phyloP scores from a whole-genome alignment of 2,888 invertebrate genomes.

The Trissonchulus sp. region DNA sequence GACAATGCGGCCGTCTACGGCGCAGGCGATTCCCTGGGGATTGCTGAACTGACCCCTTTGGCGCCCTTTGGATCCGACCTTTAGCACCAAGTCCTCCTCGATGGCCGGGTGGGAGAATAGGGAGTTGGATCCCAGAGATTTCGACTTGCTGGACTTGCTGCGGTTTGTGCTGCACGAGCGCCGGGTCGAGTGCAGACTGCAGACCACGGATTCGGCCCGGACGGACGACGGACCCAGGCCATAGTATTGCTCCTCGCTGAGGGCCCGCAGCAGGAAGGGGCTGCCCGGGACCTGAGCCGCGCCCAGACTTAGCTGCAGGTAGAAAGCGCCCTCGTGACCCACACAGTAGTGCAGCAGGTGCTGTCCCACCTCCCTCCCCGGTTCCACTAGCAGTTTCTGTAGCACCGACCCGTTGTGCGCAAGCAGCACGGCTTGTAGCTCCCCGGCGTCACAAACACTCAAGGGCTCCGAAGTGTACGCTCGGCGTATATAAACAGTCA shows the following conservation, averaged over 20 bases:
- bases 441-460: neutral
- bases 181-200: neutral
- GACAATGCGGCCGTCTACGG: constrained; percentile 53
- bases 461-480: neutral
- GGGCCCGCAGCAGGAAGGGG: constrained; percentile 15
- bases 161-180: neutral
- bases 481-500: neutral
- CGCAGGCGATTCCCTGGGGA: constrained; percentile 57
- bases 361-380: neutral
- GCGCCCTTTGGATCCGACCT: constrained; percentile 57
- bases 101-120: constrained; percentile 36
- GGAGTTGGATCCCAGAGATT: neutral
- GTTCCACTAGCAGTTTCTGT: neutral
- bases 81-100: constrained; percentile 57
- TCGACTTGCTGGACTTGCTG: neutral
- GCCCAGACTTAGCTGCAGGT: neutral
- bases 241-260: constrained; percentile 25
- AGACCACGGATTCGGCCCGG: neutral
- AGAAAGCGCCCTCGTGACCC: neutral
- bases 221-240: neutral
- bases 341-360: neutral
- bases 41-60: constrained; percentile 59
- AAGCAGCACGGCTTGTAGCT: neutral
- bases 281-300: neutral
- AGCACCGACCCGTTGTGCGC: neutral